These are phyloP conservation scores for Harpalus rubripes DNA, from an alignment of 2,888 invertebrate genomes.

Conservation along the genomic window DNA sequence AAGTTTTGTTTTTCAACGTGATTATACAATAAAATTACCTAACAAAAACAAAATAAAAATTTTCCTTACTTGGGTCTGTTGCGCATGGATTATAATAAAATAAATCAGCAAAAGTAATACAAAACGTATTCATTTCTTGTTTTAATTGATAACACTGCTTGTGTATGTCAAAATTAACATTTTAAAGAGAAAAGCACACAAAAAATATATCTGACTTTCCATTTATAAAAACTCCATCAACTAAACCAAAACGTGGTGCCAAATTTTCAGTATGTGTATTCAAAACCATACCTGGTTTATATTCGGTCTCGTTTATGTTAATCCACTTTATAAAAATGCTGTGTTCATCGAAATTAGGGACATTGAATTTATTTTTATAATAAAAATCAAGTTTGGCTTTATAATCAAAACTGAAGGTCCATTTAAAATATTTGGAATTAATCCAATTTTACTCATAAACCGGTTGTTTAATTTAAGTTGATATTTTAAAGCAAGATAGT, in stretches of 20 bases:
- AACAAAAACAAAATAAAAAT: too few species aligned
- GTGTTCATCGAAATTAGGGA: conserved; percentile 2
- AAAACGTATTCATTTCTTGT: neutral
- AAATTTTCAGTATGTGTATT: conserved; percentile 1
- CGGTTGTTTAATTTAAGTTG: conserved; percentile 4
- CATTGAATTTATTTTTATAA: neutral
- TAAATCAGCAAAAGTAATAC: neutral
- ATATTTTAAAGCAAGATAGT: conserved; percentile 9
- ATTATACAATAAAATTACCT: too few species aligned
- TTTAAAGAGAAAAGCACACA: neutral
- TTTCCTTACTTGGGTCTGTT: too few species aligned
- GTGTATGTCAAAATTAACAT: conserved; percentile 17
- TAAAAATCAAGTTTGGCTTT: neutral
- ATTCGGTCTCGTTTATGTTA: conserved; percentile 21
- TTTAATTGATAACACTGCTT: neutral
- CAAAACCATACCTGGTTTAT: conserved; percentile 24
- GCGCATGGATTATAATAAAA: too few species aligned
- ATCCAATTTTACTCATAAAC: neutral
- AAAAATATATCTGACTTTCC: conserved; percentile 1
- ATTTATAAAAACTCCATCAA: neutral
- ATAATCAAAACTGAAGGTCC: conserved; percentile 13
- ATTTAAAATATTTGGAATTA: neutral
- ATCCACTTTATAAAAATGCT: conserved; percentile 29
- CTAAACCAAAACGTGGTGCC: conserved; percentile 8
- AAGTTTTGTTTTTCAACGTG: too few species aligned